These are phyloP conservation scores for Brachyhypopomus gauderio DNA, from an alignment of 2,113 vertebrate genomes.

Conservation along the genomic window DNA sequence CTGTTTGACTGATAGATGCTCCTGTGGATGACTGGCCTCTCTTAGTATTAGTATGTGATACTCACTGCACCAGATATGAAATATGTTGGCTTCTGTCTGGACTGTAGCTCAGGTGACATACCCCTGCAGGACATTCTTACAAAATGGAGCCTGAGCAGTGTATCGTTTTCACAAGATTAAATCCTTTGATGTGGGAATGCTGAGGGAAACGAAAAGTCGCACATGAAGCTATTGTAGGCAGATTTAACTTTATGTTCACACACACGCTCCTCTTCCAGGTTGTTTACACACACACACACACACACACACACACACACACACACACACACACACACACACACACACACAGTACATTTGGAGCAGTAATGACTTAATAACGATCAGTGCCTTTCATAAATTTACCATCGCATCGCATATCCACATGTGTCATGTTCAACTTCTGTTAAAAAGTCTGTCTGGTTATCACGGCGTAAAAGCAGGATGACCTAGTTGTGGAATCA, in stretches of 20 bases:
- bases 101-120: neutral
- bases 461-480: too few species aligned
- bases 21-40: neutral
- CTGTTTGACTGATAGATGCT: neutral
- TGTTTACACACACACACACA: neutral
- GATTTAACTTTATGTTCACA: neutral
- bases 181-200: conserved; percentile 8
- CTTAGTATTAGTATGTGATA: neutral
- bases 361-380: neutral
- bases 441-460: neutral
- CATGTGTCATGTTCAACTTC: neutral
- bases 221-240: neutral
- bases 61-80: neutral
- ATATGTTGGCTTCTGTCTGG: neutral
- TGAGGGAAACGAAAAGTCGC: conserved; percentile 3
- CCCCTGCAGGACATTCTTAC: neutral
- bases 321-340: neutral
- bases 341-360: neutral
- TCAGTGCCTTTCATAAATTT: neutral
- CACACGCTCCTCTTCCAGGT: neutral
- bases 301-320: neutral
- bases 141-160: neutral
- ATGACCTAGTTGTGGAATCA: too few species aligned
- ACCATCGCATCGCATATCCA: neutral
- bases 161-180: neutral